phyloP scores from a whole-genome alignment of 2,797 vertebrate species.

The Xiphophorus birchmanni region DNA sequence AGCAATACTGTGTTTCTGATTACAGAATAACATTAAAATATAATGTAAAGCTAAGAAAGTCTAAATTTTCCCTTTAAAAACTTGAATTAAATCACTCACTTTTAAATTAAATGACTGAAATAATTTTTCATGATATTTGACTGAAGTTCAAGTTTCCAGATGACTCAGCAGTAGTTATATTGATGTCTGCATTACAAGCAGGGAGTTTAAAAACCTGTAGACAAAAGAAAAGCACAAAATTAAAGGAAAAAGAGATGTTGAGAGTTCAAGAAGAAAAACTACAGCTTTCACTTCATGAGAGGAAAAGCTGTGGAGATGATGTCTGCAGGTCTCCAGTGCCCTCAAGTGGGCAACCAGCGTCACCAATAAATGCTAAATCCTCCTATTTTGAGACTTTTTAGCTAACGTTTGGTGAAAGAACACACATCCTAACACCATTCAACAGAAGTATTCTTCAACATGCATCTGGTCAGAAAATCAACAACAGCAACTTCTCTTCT shows the following conservation, averaged over 20 bases:
- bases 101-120: neutral
- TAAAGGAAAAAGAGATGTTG: neutral
- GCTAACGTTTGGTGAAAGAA: neutral
- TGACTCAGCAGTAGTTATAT: neutral
- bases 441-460: neutral
- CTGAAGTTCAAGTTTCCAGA: neutral
- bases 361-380: neutral
- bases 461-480: neutral
- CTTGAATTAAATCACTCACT: neutral
- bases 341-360: neutral
- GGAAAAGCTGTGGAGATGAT: neutral
- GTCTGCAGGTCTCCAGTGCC: neutral
- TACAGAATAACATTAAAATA: no score
- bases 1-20: no score
- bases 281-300: neutral
- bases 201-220: neutral
- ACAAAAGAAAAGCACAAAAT: neutral
- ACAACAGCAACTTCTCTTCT: neutral
- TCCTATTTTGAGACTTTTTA: neutral
- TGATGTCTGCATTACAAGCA: neutral
- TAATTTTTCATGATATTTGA: neutral
- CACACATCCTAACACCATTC: neutral
- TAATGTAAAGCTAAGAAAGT: neutral
- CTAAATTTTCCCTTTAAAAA: neutral
- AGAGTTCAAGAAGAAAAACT: neutral